Percentiles rank a stretch among this genome's conserved stretches.
phyloP scores from a whole-genome alignment of 2,888 invertebrate genomes.

The Nyleta sp. region DNA sequence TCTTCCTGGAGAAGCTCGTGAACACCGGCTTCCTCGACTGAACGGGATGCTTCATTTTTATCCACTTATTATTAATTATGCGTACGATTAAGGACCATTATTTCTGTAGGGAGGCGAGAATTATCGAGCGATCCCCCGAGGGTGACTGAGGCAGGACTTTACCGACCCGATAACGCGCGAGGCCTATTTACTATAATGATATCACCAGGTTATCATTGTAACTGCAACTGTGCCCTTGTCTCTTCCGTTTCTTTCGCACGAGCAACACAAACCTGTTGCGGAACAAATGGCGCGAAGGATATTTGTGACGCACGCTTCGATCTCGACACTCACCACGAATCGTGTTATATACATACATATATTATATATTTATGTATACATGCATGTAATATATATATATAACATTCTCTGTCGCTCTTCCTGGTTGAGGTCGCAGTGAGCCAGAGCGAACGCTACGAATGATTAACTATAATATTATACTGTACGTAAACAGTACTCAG shows the following conservation, averaged over 20 bases:
- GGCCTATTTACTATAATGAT: conserved; percentile 65
- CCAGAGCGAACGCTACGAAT: conserved; percentile 37
- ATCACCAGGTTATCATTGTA: conserved; percentile 34
- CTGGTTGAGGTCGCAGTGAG: conserved; percentile 49
- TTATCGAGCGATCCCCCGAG: conserved; percentile 51
- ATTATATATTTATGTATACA: conserved; percentile 59
- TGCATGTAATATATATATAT: conserved; percentile 51
- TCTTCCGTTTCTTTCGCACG: conserved; percentile 39
- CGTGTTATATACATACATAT: conserved; percentile 55
- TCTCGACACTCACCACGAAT: conserved; percentile 66
- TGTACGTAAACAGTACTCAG: too few species aligned
- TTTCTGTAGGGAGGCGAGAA: conserved; percentile 52
- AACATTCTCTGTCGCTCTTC: conserved; percentile 54
- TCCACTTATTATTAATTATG: conserved; percentile 56
- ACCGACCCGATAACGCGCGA: conserved; percentile 54
- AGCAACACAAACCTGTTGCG: too few species aligned
- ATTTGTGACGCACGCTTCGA: conserved; percentile 65
- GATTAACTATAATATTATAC: conserved; percentile 43
- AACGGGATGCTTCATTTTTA: conserved; percentile 74
- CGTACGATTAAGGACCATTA: conserved; percentile 52
- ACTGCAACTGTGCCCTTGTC: conserved; percentile 19
- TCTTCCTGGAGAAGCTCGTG: conserved; percentile 97
- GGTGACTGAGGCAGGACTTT: conserved; percentile 57
- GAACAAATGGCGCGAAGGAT: conserved; percentile 11
- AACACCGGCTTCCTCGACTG: conserved; percentile 98